phyloP scores from a whole-genome alignment of 2,797 vertebrate species.

The Sebastes elongatus region DNA sequence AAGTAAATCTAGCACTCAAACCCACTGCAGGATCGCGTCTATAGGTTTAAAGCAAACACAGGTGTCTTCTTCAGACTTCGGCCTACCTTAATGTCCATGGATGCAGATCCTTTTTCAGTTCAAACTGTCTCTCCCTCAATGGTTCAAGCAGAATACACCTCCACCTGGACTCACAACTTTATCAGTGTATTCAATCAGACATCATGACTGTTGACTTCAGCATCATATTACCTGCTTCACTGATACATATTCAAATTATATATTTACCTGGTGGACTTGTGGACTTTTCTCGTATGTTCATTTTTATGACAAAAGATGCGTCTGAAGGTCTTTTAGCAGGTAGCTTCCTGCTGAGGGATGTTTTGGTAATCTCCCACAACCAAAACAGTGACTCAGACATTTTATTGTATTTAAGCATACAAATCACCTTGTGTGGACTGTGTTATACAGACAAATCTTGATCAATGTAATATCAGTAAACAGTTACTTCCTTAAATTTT shows the following conservation, averaged over 20 bases:
- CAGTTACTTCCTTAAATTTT: background rate
- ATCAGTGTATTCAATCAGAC: background rate
- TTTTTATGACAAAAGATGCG: background rate
- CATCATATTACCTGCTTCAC: background rate
- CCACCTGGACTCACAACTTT: background rate
- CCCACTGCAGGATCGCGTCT: background rate
- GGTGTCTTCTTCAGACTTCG: background rate
- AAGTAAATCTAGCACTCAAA: no score
- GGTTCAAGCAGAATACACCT: background rate
- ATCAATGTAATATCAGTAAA: constrained; percentile 7
- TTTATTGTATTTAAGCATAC: background rate
- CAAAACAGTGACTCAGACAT: background rate
- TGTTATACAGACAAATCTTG: background rate
- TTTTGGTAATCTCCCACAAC: background rate
- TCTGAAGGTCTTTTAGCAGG: constrained; percentile 7
- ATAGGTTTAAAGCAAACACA: background rate
- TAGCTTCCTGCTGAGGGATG: constrained; percentile 12
- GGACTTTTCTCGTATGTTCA: background rate
- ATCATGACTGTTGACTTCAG: background rate
- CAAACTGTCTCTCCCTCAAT: background rate
- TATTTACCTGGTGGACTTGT: background rate
- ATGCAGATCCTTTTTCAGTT: background rate
- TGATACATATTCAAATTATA: background rate
- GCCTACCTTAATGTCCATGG: background rate
- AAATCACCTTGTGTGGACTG: background rate